Percentiles rank a stretch among this genome's conserved stretches.
These are phyloP conservation scores for Clavelina lepadiformis DNA, from an alignment of 23 tunicate genomes.

Conservation along the genomic window DNA sequence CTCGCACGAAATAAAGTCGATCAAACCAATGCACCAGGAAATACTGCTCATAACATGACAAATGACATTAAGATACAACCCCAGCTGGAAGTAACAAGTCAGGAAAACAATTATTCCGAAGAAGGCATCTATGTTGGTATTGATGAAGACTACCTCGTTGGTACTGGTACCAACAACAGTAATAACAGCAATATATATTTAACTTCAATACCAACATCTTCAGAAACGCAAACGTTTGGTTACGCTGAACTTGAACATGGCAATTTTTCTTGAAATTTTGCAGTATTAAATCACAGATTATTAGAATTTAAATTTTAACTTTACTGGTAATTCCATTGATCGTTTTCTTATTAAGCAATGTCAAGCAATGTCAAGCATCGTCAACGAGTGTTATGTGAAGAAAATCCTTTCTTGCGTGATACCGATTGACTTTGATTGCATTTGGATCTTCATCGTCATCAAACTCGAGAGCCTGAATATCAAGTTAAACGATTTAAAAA, in stretches of 20 bases:
- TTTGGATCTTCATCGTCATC: slow-evolving; percentile 56
- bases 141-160: slow-evolving; percentile 11
- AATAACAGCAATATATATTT: not conserved
- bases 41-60: not conserved
- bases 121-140: slow-evolving; percentile 28
- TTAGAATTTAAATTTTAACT: not conserved
- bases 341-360: no score
- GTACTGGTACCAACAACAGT: not conserved
- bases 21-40: not conserved
- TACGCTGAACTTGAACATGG: not conserved
- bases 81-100: not conserved
- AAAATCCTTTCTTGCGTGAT: slow-evolving; percentile 67
- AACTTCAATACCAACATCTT: not conserved
- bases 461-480: slow-evolving; percentile 26
- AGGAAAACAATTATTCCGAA: not conserved
- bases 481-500: not conserved
- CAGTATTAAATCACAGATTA: not conserved
- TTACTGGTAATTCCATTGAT: no score
- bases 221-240: not conserved
- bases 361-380: no score
- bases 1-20: not conserved
- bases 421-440: slow-evolving; percentile 54
- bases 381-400: slow-evolving; percentile 52
- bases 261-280: not conserved
- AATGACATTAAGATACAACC: not conserved